Conservation (phyloP, 2,113 vertebrate species). For the Astur gentilis region DNA sequence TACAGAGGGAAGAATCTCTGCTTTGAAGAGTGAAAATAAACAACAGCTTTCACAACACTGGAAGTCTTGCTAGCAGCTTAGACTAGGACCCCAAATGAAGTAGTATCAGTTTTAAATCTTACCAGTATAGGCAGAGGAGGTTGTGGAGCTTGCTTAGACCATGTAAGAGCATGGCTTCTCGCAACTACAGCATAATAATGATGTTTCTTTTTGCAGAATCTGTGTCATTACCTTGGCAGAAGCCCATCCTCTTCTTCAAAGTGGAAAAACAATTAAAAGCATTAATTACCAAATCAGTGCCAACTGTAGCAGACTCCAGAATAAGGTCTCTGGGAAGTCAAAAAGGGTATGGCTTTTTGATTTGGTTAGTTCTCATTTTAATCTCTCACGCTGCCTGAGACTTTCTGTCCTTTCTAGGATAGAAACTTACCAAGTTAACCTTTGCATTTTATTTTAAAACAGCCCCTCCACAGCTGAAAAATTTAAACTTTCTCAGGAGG, state of each 20-base stretch:
- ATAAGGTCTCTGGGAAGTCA: constrained; percentile 97
- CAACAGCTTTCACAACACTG: background rate
- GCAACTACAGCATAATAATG: accelerated
- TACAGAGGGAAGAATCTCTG: background rate
- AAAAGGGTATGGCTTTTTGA: constrained; percentile 82
- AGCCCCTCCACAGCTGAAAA: background rate
- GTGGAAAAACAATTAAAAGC: constrained; percentile 81
- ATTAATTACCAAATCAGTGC: constrained; percentile 95
- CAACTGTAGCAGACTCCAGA: constrained; percentile 92
- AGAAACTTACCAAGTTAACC: background rate
- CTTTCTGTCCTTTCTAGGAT: background rate
- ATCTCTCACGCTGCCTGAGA: background rate
- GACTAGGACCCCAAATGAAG: background rate
- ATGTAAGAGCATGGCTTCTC: background rate
- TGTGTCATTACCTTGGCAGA: constrained; percentile 93
- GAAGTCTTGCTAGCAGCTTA: background rate
- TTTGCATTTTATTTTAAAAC: background rate
- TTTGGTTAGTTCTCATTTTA: background rate
- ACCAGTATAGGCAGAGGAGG: background rate
- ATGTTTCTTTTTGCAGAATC: constrained; percentile 73
- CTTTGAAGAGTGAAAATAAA: background rate
- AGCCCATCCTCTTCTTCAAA: constrained; percentile 90
- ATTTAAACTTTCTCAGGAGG: background rate
- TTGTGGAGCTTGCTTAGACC: background rate
- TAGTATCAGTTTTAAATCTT: background rate